phyloP scores from a whole-genome alignment of 2,888 invertebrate species.

The Netelia melanura region DNA sequence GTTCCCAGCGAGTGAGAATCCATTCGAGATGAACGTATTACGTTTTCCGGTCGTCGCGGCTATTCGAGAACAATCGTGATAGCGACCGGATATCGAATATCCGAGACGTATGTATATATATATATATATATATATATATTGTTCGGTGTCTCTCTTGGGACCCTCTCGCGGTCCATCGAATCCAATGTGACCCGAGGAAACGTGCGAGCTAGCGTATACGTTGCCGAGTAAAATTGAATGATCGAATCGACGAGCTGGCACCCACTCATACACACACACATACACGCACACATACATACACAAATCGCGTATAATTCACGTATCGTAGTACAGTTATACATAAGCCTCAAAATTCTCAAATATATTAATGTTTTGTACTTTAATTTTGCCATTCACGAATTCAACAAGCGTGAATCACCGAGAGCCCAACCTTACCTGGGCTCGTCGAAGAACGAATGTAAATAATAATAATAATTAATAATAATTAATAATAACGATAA shows the following conservation, averaged over 20 bases:
- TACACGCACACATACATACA: neutral
- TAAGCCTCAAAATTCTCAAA: conserved; percentile 41
- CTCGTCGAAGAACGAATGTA: conserved; percentile 47
- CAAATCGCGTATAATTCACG: neutral
- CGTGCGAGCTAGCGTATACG: conserved; percentile 30
- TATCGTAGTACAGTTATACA: conserved; percentile 5
- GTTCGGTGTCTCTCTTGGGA: neutral
- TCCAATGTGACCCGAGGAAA: conserved; percentile 51
- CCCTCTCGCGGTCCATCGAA: conserved; percentile 42
- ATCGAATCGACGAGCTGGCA: conserved; percentile 41
- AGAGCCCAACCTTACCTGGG: neutral
- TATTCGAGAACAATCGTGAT: conserved; percentile 64
- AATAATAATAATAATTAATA: conserved; percentile 29
- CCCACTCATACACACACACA: neutral
- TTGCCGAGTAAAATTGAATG: conserved; percentile 41
- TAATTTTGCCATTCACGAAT: conserved; percentile 53
- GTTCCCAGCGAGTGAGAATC: conserved; percentile 37
- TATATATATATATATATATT: conserved; percentile 31
- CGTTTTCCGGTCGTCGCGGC: conserved; percentile 63
- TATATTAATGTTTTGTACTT: conserved; percentile 60
- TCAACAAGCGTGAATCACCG: conserved; percentile 25
- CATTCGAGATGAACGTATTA: conserved; percentile 48
- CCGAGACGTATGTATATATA: conserved; percentile 12
- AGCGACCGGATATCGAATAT: conserved; percentile 66
- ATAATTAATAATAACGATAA: conserved; percentile 28